These are phyloP conservation scores for Sacculina carcini DNA, from an alignment of 2,888 invertebrate genomes.

Conservation along the genomic window DNA sequence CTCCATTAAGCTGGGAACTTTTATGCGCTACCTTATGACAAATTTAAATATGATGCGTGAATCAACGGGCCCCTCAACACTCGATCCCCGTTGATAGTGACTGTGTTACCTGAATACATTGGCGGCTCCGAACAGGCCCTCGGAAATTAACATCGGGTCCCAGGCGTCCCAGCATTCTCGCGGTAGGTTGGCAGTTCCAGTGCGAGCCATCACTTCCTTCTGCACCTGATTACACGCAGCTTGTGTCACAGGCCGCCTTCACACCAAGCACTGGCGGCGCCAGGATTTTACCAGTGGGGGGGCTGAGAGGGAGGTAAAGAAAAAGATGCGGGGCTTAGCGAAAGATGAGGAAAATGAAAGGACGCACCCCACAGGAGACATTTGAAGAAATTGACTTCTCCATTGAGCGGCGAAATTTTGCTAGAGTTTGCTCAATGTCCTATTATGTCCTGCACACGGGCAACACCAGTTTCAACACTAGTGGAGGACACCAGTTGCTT, in stretches of 20 bases:
- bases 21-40: no score
- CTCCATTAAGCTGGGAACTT: no score
- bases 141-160: conserved; percentile 91
- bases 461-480: no score
- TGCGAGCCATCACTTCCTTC: conserved; percentile 30
- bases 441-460: no score
- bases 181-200: conserved; percentile 30
- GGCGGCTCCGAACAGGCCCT: conserved; percentile 89
- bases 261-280: background rate
- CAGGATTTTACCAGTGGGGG: background rate
- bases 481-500: no score
- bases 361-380: background rate
- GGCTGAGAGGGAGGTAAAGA: background rate
- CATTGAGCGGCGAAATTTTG: no score
- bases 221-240: conserved; percentile 38
- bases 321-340: no score
- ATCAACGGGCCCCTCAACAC: no score
- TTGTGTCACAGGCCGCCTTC: background rate
- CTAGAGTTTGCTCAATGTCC: no score
- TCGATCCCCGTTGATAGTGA: background rate
- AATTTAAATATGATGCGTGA: no score
- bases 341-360: background rate
- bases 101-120: conserved; percentile 54
- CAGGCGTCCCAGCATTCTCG: conserved; percentile 89
- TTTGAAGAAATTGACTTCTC: no score